A percentile compares a stretch with the other conserved stretches of the same genome.
Evolutionary conservation across 2,888 invertebrate genomes (phyloP).

Genomic region (Pseudeuparius sepicola): DNA sequence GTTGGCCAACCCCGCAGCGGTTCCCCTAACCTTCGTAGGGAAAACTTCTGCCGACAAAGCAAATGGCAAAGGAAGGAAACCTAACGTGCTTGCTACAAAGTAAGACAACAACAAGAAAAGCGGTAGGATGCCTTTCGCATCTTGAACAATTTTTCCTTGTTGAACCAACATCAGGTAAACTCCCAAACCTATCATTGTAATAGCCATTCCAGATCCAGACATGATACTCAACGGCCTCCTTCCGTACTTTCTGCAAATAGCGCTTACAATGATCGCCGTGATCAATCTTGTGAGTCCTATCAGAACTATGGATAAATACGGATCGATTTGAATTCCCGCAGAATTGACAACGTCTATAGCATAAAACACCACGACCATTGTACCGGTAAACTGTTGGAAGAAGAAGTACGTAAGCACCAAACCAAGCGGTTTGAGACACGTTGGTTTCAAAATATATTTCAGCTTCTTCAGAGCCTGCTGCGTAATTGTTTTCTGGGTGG

Average conservation of each 20-base stretch:
- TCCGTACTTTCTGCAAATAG: slow-evolving; percentile 45
- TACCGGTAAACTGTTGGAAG: slow-evolving; percentile 49
- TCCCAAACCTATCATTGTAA: slow-evolving; percentile 43
- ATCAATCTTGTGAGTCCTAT: slow-evolving; percentile 42
- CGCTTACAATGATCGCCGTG: slow-evolving; percentile 39
- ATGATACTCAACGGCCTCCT: slow-evolving; percentile 47
- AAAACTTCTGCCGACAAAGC: slow-evolving; percentile 49
- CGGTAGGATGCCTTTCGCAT: slow-evolving; percentile 34
- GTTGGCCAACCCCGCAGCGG: slow-evolving; percentile 42
- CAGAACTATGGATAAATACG: slow-evolving; percentile 42
- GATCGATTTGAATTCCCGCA: slow-evolving; percentile 41
- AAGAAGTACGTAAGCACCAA: slow-evolving; percentile 44
- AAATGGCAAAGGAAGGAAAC: slow-evolving; percentile 47
- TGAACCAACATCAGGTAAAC: slow-evolving; percentile 36
- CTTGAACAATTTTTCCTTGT: slow-evolving; percentile 26
- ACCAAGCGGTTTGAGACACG: slow-evolving; percentile 40
- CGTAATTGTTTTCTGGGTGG: slow-evolving; percentile 18
- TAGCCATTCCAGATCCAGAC: slow-evolving; percentile 48
- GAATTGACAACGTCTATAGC: slow-evolving; percentile 43
- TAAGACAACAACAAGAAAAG: slow-evolving; percentile 40
- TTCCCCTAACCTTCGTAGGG: slow-evolving; percentile 43
- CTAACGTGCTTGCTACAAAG: slow-evolving; percentile 44
- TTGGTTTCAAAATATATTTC: slow-evolving; percentile 33
- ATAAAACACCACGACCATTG: slow-evolving; percentile 47
- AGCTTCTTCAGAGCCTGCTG: slow-evolving; percentile 28